phyloP scores from a whole-genome alignment of 2,797 vertebrate genomes.

The Apogon hyalosoma region DNA sequence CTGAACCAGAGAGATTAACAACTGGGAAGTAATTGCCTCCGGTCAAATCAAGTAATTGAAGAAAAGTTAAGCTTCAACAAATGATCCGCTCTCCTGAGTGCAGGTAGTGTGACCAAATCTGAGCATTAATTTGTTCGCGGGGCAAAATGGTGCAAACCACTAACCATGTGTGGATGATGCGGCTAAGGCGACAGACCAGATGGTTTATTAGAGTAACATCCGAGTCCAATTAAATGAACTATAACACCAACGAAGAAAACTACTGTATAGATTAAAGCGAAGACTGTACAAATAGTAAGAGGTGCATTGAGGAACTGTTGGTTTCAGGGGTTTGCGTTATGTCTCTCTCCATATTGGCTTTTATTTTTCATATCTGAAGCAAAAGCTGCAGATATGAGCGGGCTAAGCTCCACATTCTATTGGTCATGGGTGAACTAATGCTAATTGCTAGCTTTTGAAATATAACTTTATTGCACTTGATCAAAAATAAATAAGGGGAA shows the following conservation, averaged over 20 bases:
- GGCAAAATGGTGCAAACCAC: constrained; percentile 45
- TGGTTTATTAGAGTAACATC: background rate
- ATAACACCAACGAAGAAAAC: background rate
- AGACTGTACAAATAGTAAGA: too few species aligned
- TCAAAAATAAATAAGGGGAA: too few species aligned
- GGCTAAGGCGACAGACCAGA: background rate
- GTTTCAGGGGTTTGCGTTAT: too few species aligned
- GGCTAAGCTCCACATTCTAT: too few species aligned
- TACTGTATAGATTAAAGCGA: too few species aligned
- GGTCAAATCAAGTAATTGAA: constrained; percentile 51
- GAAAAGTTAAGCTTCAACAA: constrained; percentile 18
- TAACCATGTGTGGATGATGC: constrained; percentile 14
- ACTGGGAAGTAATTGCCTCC: constrained; percentile 31
- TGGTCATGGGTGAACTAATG: too few species aligned
- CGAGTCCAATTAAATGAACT: background rate
- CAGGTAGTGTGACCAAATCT: constrained; percentile 65
- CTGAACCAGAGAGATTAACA: constrained; percentile 52
- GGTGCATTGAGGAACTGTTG: too few species aligned
- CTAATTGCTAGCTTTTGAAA: too few species aligned
- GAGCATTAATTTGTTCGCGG: constrained; percentile 64
- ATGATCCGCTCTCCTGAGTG: constrained; percentile 55
- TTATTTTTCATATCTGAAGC: too few species aligned
- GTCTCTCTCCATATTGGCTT: too few species aligned
- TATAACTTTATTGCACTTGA: too few species aligned
- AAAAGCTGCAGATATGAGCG: too few species aligned